A percentile compares a stretch with the other conserved stretches of the same genome.
These are phyloP conservation scores for Ataeniobius toweri DNA, from an alignment of 2,797 vertebrate species.

Conservation along the genomic window DNA sequence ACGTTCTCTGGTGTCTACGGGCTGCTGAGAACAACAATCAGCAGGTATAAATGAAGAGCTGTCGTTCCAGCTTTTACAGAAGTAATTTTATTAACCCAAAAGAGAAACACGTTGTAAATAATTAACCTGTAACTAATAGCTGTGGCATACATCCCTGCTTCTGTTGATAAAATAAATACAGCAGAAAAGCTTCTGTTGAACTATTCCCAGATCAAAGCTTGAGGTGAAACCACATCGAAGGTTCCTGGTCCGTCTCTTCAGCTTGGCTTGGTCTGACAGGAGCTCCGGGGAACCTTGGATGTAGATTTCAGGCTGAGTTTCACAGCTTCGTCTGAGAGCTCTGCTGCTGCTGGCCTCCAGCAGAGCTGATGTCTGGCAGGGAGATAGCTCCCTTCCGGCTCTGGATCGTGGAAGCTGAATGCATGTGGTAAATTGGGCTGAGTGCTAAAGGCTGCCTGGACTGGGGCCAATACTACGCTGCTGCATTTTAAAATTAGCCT, in stretches of 20 bases:
- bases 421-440: conserved; percentile 37
- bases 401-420: conserved; percentile 34
- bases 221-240: neutral
- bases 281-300: neutral
- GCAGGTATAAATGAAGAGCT: neutral
- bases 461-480: conserved; percentile 41
- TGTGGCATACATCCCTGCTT: neutral
- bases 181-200: neutral
- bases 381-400: conserved; percentile 22
- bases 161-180: neutral
- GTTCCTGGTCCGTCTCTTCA: neutral
- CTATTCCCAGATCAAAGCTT: neutral
- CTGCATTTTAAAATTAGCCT: conserved; percentile 56
- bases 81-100: neutral
- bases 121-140: too few species aligned
- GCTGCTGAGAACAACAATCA: too few species aligned
- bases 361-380: neutral
- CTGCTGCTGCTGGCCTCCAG: conserved; percentile 20
- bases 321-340: conserved; percentile 24
- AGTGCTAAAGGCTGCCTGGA: conserved; percentile 42
- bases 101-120: too few species aligned
- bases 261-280: neutral
- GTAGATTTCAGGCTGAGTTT: conserved; percentile 16
- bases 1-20: too few species aligned
- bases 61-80: neutral